Evolutionary conservation across 2,797 vertebrate genomes (phyloP), one percentile per base, ranked within the genome.

Genomic region (Notolabrus celidotus): DNA sequence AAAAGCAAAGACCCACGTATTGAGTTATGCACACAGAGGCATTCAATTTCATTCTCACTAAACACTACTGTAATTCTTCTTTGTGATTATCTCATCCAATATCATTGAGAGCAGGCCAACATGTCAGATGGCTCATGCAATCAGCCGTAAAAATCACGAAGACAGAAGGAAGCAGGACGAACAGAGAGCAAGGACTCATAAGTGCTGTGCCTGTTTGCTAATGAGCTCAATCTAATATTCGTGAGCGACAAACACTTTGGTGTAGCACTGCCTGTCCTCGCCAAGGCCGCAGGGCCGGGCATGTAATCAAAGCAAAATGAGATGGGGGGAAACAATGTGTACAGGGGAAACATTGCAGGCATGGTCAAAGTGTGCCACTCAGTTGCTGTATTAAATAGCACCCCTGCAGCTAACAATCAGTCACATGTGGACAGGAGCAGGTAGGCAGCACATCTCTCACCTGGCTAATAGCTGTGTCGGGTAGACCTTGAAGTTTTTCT

Each of bases 21-120:
- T 25, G 39, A 83, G 51, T 59, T 59, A 59, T 75, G 67, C 78
- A 73, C 80, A 82, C 15, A 27, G 57, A 72, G 29, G 57, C 66
- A 68, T 77, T 84, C 69, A 66, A 79, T 87, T 85, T 79, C 47
- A 55, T 42, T 82, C 66, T 67, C 16, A 25, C 81, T 80, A 76
- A 79, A 77, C 42, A 34, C 59, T 31, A 38, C 54, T 58, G 33
- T 76, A 39, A 58, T 79, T 63, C 14, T 68, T 43, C 34, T 66
- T 39, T 41, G 50, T 22, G 61, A 42, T 53, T 16, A 29, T 68
- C 43, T 64, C 36, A 47, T 39, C 33, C 50, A 64, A 55, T 53
- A 41, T 42, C 51, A 55, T 14, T 55, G 5, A 11, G 5, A 43
- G 50, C 46, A 23, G 52, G 17, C 31, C 29, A 34, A 7, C 19